phyloP scores from a whole-genome alignment of 2,888 invertebrate species.

The Exocentrus adspersus region DNA sequence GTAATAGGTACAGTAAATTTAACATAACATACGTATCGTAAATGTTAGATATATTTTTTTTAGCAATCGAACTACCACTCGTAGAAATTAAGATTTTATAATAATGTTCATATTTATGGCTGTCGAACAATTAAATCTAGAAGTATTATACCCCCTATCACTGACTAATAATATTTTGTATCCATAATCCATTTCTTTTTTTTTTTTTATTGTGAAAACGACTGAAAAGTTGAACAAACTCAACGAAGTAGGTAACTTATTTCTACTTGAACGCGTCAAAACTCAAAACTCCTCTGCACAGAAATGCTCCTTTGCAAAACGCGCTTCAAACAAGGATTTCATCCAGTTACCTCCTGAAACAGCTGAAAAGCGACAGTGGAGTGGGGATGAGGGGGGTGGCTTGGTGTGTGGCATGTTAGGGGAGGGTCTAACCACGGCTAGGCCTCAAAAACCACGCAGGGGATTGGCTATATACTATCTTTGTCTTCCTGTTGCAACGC shows the following conservation, averaged over 20 bases:
- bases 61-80: no score
- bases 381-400: slow-evolving; percentile 56
- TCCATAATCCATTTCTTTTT: no score
- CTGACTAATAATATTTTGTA: no score
- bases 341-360: slow-evolving; percentile 44
- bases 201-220: no score
- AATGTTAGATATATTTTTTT: no score
- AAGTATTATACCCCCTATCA: no score
- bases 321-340: slow-evolving; percentile 33
- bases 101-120: no score
- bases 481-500: slow-evolving; percentile 46
- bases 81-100: no score
- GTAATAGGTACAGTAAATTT: no score
- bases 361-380: slow-evolving; percentile 45
- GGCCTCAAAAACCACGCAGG: slow-evolving; percentile 66
- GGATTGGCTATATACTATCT: slow-evolving; percentile 63
- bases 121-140: no score
- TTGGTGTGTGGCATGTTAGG: slow-evolving; percentile 63
- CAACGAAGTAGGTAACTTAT: neutral
- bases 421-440: slow-evolving; percentile 65
- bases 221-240: neutral
- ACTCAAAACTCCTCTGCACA: no score
- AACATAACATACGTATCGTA: no score
- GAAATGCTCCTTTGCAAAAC: slow-evolving; percentile 20
- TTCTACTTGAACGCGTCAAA: neutral